Evolutionary conservation across 2,888 invertebrate genomes (phyloP), one percentile per base, ranked within the genome.

Genomic region (Epirrita christyi): DNA sequence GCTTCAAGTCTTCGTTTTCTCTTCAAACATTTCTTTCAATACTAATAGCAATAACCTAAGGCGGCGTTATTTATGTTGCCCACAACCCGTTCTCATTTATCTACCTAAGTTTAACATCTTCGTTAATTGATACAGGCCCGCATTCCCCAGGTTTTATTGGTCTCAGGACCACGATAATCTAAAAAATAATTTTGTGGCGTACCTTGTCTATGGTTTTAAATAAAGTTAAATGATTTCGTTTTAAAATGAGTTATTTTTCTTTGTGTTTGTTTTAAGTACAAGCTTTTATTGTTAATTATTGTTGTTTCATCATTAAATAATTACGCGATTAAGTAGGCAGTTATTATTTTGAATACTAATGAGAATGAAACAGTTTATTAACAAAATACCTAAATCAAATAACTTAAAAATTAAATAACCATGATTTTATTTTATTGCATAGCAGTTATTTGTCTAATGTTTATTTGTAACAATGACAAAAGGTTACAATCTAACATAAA

Each of bases 51-150:
- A 62, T 62, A 62, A 58, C 61, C 54, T 61, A 71, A 69, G 65
- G 67, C 72, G 69, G 72, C 68, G 68, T 68, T 76, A 76, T 76
- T 76, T 71, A 72, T 71, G 73, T 71, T 70, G 62, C 73, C n/a
- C 61, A 61, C 67, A 74, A 73, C 75, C 71, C 68, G 75, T 71
- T 75, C 63, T 60, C 71, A 68, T 73, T 73, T 72, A 73, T 72
- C 75, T 65, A 73, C 65, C 76, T 74, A 68, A 75, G 73, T 78
- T 81, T 83, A 84, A 85, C 84, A 76, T 80, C 72, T 78, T 78
- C 76, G 86, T 85, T 88, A 88, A 88, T 87, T 89, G 86, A 87
- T 83, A 83, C 78, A 80, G 81, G 73, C 80, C 83, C 80, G 80
- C 86, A 86, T 88, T 82, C 86, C 79, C 69, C 62, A 54, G 71